phyloP scores from a whole-genome alignment of 2,888 invertebrate genomes.

The Ormyrus labotus region DNA sequence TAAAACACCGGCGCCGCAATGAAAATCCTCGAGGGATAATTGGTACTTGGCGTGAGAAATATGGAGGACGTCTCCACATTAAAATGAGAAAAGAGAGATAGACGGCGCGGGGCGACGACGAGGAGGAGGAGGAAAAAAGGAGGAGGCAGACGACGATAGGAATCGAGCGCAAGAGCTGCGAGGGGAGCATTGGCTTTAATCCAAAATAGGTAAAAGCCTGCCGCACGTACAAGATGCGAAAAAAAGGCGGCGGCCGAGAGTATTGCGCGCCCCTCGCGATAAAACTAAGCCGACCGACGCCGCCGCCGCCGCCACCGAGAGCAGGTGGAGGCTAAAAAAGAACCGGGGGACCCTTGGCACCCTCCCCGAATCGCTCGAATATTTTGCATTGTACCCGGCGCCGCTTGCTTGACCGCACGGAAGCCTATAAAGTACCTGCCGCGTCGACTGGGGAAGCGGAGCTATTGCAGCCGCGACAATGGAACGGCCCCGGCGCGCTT shows the following conservation, averaged over 20 bases:
- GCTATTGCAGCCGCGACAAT: too few relatives aligned
- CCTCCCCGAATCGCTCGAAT: conserved; percentile 72
- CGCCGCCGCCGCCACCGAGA: conserved; percentile 23
- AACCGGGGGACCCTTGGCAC: conserved; percentile 66
- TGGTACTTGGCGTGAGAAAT: conserved; percentile 49
- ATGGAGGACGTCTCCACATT: neutral
- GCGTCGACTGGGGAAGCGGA: neutral
- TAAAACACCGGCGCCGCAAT: conserved; percentile 24
- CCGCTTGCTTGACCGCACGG: conserved; percentile 23
- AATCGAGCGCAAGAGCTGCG: conserved; percentile 42
- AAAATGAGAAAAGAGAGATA: neutral
- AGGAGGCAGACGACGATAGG: conserved; percentile 38
- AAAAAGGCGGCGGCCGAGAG: conserved; percentile 58
- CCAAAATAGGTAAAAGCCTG: conserved; percentile 67
- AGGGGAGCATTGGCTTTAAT: conserved; percentile 68
- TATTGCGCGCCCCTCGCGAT: conserved; percentile 67
- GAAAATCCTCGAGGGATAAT: conserved; percentile 35
- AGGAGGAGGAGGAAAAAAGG: neutral
- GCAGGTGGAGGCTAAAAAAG: conserved; percentile 64
- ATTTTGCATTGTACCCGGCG: conserved; percentile 35
- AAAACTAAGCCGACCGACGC: conserved; percentile 73
- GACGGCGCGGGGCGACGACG: neutral
- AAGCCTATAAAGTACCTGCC: conserved; percentile 12
- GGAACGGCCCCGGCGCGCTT: too few relatives aligned
- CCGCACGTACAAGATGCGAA: conserved; percentile 26